These are phyloP conservation scores for Holacanthella duospinosa DNA, from an alignment of 2,888 invertebrate genomes.

Conservation along the genomic window DNA sequence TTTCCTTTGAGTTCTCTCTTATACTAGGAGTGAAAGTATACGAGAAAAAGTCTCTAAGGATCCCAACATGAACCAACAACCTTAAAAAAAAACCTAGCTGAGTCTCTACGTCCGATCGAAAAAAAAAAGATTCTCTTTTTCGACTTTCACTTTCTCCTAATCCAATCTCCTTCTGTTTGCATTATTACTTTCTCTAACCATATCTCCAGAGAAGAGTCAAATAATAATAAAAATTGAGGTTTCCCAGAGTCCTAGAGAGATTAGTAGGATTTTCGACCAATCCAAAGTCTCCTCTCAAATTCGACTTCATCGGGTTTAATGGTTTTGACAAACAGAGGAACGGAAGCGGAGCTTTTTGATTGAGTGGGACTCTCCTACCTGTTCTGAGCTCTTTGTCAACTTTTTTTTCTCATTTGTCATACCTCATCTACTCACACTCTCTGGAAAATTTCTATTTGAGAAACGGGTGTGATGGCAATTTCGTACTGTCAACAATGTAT, in stretches of 20 bases:
- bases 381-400: neutral
- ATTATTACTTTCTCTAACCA: neutral
- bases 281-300: neutral
- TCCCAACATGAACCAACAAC: neutral
- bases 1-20: conserved; percentile 16
- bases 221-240: neutral
- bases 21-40: conserved; percentile 2
- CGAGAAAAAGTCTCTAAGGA: conserved; percentile 15
- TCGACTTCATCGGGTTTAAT: neutral
- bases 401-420: neutral
- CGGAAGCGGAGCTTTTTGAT: neutral
- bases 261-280: neutral
- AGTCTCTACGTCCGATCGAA: neutral
- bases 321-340: neutral
- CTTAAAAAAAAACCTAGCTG: neutral
- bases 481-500: conserved; percentile 32
- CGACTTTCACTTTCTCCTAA: neutral
- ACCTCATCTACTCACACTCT: neutral
- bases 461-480: conserved; percentile 36
- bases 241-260: neutral
- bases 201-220: neutral
- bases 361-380: neutral
- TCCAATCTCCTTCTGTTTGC: neutral
- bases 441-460: conserved; percentile 27
- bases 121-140: neutral